These are phyloP conservation scores for Pipistrellus kuhlii DNA, from an alignment of 2,797 vertebrate genomes.

Conservation along the genomic window DNA sequence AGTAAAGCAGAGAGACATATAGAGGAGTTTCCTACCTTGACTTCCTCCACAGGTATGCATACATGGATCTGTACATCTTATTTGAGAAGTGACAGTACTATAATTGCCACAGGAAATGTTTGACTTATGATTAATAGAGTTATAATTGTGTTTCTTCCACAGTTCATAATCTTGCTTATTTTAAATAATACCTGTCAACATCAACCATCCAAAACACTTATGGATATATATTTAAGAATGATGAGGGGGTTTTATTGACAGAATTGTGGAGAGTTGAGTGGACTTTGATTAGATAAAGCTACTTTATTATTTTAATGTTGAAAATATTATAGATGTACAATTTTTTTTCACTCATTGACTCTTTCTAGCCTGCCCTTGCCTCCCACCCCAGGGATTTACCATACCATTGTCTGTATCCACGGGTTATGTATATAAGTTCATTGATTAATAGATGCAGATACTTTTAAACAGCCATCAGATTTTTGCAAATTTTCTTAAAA, in stretches of 20 bases:
- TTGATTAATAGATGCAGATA: background rate
- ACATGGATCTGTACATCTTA: background rate
- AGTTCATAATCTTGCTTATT: constrained; percentile 37
- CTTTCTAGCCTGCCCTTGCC: too few species aligned
- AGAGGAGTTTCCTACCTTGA: background rate
- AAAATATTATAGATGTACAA: too few species aligned
- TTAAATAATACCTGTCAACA: constrained; percentile 35
- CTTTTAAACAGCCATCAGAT: background rate
- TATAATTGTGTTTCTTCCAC: background rate
- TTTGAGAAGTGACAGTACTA: background rate
- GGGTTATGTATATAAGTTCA: too few species aligned
- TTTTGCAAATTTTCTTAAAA: constrained; percentile 55
- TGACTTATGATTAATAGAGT: background rate
- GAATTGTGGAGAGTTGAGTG: background rate
- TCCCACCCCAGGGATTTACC: too few species aligned
- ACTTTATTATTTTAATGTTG: background rate
- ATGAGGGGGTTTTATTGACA: constrained; percentile 3
- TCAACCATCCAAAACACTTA: constrained; percentile 11
- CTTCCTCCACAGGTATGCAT: background rate
- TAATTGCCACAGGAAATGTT: background rate
- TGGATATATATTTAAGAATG: constrained; percentile 21
- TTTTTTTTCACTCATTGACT: too few species aligned
- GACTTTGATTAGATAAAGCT: background rate
- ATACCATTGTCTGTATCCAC: too few species aligned
- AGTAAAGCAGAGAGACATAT: background rate